These are phyloP conservation scores for Bubo bubo DNA, from an alignment of 2,113 vertebrate genomes.

Conservation along the genomic window DNA sequence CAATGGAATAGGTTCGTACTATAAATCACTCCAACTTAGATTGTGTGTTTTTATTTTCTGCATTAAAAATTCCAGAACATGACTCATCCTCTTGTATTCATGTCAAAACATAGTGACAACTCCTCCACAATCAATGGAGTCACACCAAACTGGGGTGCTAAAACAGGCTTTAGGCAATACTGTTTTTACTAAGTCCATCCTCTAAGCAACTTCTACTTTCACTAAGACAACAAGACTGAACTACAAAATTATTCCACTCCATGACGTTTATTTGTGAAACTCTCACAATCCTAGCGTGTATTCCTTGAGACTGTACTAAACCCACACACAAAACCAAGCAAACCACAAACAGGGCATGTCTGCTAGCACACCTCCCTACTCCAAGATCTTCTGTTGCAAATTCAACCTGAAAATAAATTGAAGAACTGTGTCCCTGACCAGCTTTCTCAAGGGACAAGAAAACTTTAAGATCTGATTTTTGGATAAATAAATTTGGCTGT, in stretches of 20 bases:
- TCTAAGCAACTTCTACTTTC: neutral
- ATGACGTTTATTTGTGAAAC: neutral
- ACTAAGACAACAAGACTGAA: neutral
- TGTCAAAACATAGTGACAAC: neutral
- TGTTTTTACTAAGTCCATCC: neutral
- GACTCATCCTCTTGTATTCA: neutral
- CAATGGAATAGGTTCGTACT: neutral
- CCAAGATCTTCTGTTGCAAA: neutral
- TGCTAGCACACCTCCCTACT: neutral
- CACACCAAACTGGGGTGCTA: neutral
- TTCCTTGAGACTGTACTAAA: neutral
- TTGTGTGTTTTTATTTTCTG: neutral
- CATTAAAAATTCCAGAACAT: neutral
- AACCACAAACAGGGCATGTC: neutral
- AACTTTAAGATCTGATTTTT: neutral
- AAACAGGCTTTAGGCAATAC: neutral
- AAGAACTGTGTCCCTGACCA: neutral
- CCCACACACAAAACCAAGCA: neutral
- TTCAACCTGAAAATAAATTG: neutral
- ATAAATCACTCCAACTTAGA: neutral
- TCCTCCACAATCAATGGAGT: neutral
- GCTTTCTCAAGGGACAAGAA: neutral
- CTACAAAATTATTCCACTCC: neutral
- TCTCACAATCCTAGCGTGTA: neutral
- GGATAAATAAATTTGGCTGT: neutral